Base-by-base conservation (phyloP, 1,140 invertebrate genomes). In the Psilanteris sp. region DNA sequence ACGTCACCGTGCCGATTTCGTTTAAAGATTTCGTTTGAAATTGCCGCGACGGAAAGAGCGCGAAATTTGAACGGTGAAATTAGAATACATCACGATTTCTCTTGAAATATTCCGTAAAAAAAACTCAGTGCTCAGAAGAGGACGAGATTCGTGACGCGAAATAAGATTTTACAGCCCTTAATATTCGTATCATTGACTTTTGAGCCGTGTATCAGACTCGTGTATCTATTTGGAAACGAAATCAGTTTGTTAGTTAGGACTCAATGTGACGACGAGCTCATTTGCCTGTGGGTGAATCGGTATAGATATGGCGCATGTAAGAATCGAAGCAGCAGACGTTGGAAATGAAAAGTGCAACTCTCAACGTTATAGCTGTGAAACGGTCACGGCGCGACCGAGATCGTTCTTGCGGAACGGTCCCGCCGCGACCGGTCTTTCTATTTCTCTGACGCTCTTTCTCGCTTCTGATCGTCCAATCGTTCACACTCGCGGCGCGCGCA, bases 331-430 rank as follows among this genome's bases (percentile, higher is more conserved):
- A 75, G 72, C 79, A 59, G 77, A 73, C 73, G 71, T 67, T 80
- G 79, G 59, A 82, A 82, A 80, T 79, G 74, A 82, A 79, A 80
- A 82, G 81, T 82, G 59, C 73, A 76, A 77, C 71, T 76, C 71
- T 79, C 68, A 76, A 54, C 71, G 79, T 79, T 77, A 20, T 20
- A 71, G 50, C 70, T 61, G 54, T 54, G 68, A 72, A 68, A 68
- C 75, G 75, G 68, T 68, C 68, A 78, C 62, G 68, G 55, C 61
- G 62, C 62, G 75, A 52, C 75, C 75, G 68, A 59, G 68, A 66
- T 78, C 44, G 64, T 59, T 74, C 64, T 74, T 78, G 76, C 70
- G 54, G 70, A 74, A 78, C 70, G 54, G 57, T 78, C 70, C 64
- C 64, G 59, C 64, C 64, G 59, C 76, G 64, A 68, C 76, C 64